A percentile compares a stretch with the other conserved stretches of the same genome.
Conservation (phyloP, 2,797 vertebrate genomes). For the Diglossa cyanea region DNA sequence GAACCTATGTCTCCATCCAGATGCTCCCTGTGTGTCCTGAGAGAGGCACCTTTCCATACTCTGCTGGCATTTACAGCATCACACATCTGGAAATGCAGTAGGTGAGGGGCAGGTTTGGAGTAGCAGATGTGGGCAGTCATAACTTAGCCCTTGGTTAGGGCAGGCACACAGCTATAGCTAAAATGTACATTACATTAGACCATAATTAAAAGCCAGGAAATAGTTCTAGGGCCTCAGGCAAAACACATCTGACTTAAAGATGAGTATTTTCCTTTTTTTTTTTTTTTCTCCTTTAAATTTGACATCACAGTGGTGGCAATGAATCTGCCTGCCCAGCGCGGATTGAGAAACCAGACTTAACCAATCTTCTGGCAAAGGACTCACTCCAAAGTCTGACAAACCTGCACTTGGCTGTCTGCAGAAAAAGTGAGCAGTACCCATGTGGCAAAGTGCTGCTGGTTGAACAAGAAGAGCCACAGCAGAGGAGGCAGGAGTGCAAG, state of each 20-base stretch:
- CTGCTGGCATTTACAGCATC: not conserved
- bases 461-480: not conserved
- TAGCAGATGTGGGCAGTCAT: not conserved
- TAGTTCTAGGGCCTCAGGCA: not conserved
- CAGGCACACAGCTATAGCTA: not conserved
- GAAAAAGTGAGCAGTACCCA: not conserved
- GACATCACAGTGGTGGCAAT: not conserved
- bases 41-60: not conserved
- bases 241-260: not conserved
- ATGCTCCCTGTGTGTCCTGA: not conserved
- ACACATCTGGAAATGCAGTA: not conserved
- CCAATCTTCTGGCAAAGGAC: not conserved
- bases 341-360: not conserved
- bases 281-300: not conserved
- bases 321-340: accelerated
- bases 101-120: not conserved
- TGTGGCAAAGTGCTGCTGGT: not conserved
- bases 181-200: not conserved
- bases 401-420: not conserved
- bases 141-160: not conserved
- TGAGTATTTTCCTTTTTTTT: not conserved
- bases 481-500: not conserved
- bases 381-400: not conserved
- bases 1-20: not conserved
- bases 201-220: not conserved